Conservation (phyloP, 2,113 vertebrate species). For the Podocnemis expansa region DNA sequence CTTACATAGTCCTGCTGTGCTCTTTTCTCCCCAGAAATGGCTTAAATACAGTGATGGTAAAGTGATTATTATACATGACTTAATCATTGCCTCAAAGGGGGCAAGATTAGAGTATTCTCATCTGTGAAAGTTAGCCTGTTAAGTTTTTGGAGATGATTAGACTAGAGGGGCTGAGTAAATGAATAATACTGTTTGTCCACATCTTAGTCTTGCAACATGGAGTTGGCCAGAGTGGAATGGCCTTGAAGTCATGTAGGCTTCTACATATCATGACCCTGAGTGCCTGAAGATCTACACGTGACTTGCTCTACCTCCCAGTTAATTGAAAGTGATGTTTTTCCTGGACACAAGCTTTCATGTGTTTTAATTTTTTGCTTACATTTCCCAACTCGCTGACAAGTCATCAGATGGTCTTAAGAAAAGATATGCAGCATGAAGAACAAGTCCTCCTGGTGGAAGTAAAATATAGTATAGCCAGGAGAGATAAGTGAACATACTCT, state of each 20-base stretch:
- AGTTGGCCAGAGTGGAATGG: background rate
- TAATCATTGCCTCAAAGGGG: background rate
- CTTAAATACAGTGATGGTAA: background rate
- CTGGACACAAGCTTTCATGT: background rate
- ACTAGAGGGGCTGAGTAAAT: background rate
- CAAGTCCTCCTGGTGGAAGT: background rate
- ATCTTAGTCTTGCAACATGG: background rate
- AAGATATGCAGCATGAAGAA: background rate
- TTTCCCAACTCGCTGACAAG: background rate
- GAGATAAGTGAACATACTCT: background rate
- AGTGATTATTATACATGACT: background rate
- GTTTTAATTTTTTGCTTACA: background rate
- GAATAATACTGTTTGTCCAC: background rate
- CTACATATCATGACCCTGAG: background rate
- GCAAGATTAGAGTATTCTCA: background rate
- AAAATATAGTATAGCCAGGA: background rate
- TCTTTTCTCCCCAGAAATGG: background rate
- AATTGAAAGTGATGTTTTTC: background rate
- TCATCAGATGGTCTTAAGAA: background rate
- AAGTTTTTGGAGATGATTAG: background rate
- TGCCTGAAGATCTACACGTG: background rate
- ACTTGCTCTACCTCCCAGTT: background rate
- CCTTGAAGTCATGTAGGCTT: background rate
- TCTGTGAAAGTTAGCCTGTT: background rate
- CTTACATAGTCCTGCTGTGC: background rate